Conservation (phyloP, 2,888 invertebrate genomes). For the Lypha dubia region DNA sequence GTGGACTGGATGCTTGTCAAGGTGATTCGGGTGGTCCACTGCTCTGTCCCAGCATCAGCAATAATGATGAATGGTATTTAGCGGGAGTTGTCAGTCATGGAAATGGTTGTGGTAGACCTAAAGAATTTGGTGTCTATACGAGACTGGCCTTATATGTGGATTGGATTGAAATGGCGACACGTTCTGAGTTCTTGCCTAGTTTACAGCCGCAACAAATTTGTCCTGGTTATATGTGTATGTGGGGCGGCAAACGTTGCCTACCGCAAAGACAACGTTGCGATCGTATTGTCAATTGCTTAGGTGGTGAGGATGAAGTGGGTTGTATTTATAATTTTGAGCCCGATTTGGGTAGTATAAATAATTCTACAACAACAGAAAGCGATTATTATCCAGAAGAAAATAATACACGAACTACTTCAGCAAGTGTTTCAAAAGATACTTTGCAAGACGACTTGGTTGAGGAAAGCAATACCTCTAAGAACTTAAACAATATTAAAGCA, state of each 20-base stretch:
- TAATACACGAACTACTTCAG: conserved; percentile 33
- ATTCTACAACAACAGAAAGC: conserved; percentile 76
- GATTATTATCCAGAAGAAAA: conserved; percentile 76
- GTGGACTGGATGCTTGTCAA: conserved; percentile 93
- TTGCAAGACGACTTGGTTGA: background rate
- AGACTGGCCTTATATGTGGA: conserved; percentile 89
- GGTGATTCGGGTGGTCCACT: conserved; percentile 91
- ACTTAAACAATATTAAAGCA: conserved; percentile 18
- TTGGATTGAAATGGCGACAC: conserved; percentile 86
- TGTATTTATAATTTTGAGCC: conserved; percentile 84
- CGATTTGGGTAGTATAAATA: conserved; percentile 77
- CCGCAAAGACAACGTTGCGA: conserved; percentile 88
- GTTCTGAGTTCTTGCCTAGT: conserved; percentile 81
- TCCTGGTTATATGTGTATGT: conserved; percentile 89
- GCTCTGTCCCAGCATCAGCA: conserved; percentile 89
- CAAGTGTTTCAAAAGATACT: conserved; percentile 4
- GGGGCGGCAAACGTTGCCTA: conserved; percentile 88
- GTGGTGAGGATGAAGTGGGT: conserved; percentile 91
- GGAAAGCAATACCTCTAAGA: conserved; percentile 6
- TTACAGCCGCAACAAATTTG: conserved; percentile 86
- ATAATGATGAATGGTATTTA: conserved; percentile 89
- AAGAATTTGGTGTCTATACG: conserved; percentile 93
- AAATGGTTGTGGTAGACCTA: conserved; percentile 91
- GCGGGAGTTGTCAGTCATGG: conserved; percentile 95
- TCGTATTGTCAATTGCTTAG: conserved; percentile 89